Conservation (phyloP, 2,888 invertebrate species). For the Amphimallon solstitiale region DNA sequence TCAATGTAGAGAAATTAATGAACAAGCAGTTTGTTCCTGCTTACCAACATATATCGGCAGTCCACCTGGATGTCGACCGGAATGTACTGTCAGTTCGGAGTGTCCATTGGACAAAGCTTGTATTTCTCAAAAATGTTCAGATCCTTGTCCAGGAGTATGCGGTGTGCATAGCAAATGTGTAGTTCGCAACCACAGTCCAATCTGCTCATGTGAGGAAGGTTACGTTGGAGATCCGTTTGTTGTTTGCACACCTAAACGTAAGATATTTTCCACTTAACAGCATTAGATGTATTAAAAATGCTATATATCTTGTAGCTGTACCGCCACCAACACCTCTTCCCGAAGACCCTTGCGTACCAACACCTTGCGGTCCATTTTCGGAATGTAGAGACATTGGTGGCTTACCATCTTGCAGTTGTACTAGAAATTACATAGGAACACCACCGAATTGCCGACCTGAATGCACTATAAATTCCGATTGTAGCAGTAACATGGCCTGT, state of each 20-base stretch:
- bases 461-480: conserved; percentile 79
- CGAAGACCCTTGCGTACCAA: conserved; percentile 66
- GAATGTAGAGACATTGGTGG: conserved; percentile 69
- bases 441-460: conserved; percentile 75
- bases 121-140: conserved; percentile 71
- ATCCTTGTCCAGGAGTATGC: conserved; percentile 81
- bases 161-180: conserved; percentile 79
- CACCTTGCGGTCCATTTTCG: conserved; percentile 68
- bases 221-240: conserved; percentile 81
- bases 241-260: conserved; percentile 65
- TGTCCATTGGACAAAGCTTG: conserved; percentile 72
- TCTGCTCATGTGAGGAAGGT: conserved; percentile 74
- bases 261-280: conserved; percentile 45
- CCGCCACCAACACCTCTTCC: conserved; percentile 34
- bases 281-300: neutral
- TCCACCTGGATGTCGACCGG: conserved; percentile 75
- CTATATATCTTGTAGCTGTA: conserved; percentile 38
- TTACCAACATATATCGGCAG: conserved; percentile 74
- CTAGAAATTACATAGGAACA: conserved; percentile 72
- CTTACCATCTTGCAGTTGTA: conserved; percentile 73
- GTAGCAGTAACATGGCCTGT: conserved; percentile 77
- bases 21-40: conserved; percentile 75
- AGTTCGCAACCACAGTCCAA: conserved; percentile 79
- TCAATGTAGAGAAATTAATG: conserved; percentile 72
- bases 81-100: conserved; percentile 73